A percentile compares a stretch with the other conserved stretches of the same genome.
phyloP scores from a whole-genome alignment of 2,797 vertebrate genomes.

The Phalanger gymnotis region DNA sequence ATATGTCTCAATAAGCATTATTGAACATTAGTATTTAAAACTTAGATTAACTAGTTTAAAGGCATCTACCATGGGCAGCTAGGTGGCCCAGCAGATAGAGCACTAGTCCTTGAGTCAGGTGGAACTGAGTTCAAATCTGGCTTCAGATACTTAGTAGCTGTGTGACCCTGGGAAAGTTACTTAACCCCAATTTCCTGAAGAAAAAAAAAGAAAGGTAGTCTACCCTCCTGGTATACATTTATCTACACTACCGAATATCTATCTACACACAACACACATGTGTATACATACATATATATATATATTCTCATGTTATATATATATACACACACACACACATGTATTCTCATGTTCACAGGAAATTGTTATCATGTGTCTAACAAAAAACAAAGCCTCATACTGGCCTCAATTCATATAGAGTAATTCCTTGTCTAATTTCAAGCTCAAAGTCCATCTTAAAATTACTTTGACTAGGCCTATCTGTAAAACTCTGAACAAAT shows the following conservation, averaged over 20 bases:
- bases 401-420: not conserved
- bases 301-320: no score
- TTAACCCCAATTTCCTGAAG: not conserved
- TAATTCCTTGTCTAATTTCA: conserved; percentile 22
- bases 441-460: conserved; percentile 53
- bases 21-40: not conserved
- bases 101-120: not conserved
- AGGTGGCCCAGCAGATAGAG: not conserved
- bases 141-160: not conserved
- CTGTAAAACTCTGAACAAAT: conserved; percentile 33
- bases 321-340: no score
- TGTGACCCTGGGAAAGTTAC: not conserved
- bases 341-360: not conserved
- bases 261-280: no score
- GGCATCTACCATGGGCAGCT: not conserved
- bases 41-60: not conserved
- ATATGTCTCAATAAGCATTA: not conserved
- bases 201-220: not conserved
- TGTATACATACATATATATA: no score
- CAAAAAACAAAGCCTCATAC: conserved; percentile 44
- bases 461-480: not conserved
- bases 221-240: not conserved
- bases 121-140: not conserved
- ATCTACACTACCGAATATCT: no score
- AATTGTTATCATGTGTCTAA: conserved; percentile 24